A percentile compares a stretch with the other conserved stretches of the same genome.
Conservation (phyloP, 2,113 vertebrate species). For the Thunnus thynnus region DNA sequence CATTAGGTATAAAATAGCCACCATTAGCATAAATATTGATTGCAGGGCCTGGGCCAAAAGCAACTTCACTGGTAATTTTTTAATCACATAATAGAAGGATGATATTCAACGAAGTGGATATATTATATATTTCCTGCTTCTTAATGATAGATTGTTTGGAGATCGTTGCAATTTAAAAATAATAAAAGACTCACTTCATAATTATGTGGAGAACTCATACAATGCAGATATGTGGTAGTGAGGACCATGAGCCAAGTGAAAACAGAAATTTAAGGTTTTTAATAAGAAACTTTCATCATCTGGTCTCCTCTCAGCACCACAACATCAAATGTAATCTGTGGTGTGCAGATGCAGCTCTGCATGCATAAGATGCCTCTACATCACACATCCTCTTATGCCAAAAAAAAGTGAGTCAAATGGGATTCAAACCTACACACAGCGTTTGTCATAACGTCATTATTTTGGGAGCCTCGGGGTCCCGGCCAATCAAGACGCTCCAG, state of each 20-base stretch:
- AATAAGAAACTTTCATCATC: background rate
- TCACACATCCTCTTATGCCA: background rate
- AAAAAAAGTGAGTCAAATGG: background rate
- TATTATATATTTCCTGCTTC: background rate
- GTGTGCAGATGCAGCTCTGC: slow-evolving; percentile 32
- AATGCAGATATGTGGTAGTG: background rate
- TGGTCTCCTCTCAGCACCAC: background rate
- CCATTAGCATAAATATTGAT: slow-evolving; percentile 14
- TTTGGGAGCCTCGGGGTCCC: slow-evolving; percentile 4
- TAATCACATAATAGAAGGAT: background rate
- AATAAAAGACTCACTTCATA: background rate
- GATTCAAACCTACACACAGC: slow-evolving; percentile 12
- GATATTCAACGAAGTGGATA: background rate
- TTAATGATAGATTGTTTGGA: background rate
- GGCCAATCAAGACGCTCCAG: slow-evolving; percentile 65
- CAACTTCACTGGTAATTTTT: background rate
- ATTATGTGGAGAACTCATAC: background rate
- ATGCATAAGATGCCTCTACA: slow-evolving; percentile 1
- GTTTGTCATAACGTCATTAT: slow-evolving; percentile 39
- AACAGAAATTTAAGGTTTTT: background rate
- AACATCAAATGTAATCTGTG: background rate
- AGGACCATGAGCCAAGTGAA: background rate
- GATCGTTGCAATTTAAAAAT: background rate
- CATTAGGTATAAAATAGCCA: background rate
- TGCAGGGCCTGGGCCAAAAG: background rate